Conservation (phyloP, 2,113 vertebrate genomes). For the Oreotrochilus melanogaster region DNA sequence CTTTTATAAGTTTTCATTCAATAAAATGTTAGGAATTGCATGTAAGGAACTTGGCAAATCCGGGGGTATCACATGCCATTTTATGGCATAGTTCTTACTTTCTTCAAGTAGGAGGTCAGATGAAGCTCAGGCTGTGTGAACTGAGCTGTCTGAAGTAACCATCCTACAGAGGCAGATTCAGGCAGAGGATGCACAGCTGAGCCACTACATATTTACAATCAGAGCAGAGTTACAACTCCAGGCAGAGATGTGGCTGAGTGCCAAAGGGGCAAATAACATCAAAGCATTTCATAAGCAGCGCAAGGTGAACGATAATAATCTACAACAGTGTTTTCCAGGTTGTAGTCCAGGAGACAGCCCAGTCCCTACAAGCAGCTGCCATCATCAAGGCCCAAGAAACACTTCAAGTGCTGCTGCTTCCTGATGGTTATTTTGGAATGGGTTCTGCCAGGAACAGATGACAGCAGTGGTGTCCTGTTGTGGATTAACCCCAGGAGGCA, state of each 20-base stretch:
- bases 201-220: not conserved
- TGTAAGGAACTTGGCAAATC: not conserved
- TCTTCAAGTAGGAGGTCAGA: constrained; percentile 13
- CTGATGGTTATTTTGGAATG: not conserved
- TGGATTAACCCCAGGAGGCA: not conserved
- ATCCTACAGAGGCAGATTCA: not conserved
- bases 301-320: not conserved
- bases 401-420: not conserved
- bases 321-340: not conserved
- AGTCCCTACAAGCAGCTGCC: not conserved
- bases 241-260: not conserved
- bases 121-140: not conserved
- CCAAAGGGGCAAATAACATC: not conserved
- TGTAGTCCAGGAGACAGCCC: not conserved
- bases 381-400: not conserved
- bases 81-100: constrained; percentile 20
- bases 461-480: too few relatives aligned
- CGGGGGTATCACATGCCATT: not conserved
- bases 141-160: constrained; percentile 32
- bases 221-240: not conserved
- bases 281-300: not conserved
- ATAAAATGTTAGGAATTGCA: not conserved
- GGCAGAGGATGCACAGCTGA: not conserved
- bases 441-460: not conserved
- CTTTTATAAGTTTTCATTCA: not conserved